Conservation (phyloP, 2,888 invertebrate species). For the Apotomis betuletana region DNA sequence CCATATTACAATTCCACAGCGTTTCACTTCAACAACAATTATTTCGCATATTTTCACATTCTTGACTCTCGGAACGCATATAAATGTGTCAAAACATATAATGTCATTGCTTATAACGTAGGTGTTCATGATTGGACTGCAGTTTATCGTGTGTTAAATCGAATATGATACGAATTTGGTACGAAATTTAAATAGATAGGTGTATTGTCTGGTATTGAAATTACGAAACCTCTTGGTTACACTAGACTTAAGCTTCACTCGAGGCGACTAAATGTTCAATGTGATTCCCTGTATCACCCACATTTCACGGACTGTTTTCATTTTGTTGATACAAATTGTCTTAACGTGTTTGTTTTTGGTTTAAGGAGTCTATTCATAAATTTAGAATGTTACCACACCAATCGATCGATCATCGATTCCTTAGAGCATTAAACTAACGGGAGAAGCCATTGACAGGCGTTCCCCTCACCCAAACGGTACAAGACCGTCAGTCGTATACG, state of each 20-base stretch:
- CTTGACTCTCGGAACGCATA: constrained; percentile 25
- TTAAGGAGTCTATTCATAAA: too few relatives aligned
- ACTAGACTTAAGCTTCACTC: background rate
- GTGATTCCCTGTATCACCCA: background rate
- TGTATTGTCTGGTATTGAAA: constrained; percentile 32
- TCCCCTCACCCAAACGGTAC: too few relatives aligned
- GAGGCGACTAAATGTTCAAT: background rate
- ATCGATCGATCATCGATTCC: too few relatives aligned
- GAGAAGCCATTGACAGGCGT: too few relatives aligned
- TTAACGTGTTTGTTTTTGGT: too few relatives aligned
- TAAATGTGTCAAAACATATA: constrained; percentile 33
- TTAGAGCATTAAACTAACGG: too few relatives aligned
- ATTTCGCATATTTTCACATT: background rate
- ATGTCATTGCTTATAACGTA: constrained; percentile 33
- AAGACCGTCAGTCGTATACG: too few relatives aligned
- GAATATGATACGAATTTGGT: constrained; percentile 39
- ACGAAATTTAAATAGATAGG: constrained; percentile 39
- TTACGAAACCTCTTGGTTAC: constrained; percentile 8
- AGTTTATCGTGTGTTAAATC: constrained; percentile 34
- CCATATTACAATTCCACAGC: background rate
- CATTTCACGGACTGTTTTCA: background rate
- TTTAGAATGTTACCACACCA: background rate
- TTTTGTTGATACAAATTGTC: background rate
- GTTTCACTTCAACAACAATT: background rate
- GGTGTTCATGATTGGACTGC: constrained; percentile 40